Evolutionary conservation across 1,140 invertebrate species (phyloP), one percentile per base, ranked within the genome.

Genomic region (Pachypsylla venusta): DNA sequence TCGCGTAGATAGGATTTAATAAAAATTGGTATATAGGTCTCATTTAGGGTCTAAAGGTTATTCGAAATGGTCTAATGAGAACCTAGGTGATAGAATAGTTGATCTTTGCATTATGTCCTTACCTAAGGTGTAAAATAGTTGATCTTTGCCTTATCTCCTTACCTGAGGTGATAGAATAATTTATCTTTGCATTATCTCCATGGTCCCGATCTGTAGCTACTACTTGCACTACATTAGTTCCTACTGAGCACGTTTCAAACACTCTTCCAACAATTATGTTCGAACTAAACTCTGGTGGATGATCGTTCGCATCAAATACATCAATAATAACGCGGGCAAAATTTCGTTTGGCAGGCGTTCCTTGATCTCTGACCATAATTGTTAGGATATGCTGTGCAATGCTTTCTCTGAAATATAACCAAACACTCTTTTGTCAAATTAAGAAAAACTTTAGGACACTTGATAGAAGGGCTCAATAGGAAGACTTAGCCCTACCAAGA

Each of bases 231-330:
- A 89, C 80, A 7, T 77, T 78, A 0, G 83, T 81, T 10, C 84
- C 85, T 48, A 87, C 69, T 0, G 80, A 76, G 3, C 86, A 80
- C 1, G 82, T 87, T 71, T 89, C 86, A 62, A 75, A 84, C 1
- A 88, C 79, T 69, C 84, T 84, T 22, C 81, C 84, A 67, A 86
- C 79, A 12, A 87, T 77, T 42, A 85, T 79, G 64, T 80, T 77
- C 25, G 80, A 78, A 54, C 83, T 81, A 66, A 93, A 93, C 67
- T 84, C 81, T 0, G 92, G 92, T 24, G 81, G 75, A 68, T 93
- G 89, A 69, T 95, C 92, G 71, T 95, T 95, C 63, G 89, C 82
- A 73, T 93, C 92, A 64, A 83, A 79, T 0, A 95, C 86, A 53
- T 79, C 81, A 42, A 95, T 81, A 25, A 82, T 73, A 0, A 94